Percentiles rank a stretch among this genome's conserved stretches.
Evolutionary conservation across 1,140 invertebrate genomes (phyloP).

Genomic region (Archivesica marissinica): DNA sequence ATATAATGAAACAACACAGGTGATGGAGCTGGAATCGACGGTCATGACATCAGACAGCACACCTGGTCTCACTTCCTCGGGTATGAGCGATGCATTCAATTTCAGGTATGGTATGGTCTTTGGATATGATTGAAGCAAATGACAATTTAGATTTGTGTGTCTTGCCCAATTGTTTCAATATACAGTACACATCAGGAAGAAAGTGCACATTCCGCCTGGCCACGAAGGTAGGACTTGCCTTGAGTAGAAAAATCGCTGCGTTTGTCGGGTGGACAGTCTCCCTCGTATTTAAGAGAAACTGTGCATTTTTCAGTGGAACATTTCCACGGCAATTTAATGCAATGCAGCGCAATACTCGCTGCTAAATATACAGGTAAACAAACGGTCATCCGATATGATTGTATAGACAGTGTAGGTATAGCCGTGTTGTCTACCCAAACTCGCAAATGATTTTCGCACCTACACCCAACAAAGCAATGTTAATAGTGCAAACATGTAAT

Average conservation of each 20-base stretch:
- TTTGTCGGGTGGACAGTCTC: neutral
- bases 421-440: too few relatives aligned
- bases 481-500: too few relatives aligned
- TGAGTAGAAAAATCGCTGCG: neutral
- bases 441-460: too few relatives aligned
- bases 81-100: constrained; percentile 24
- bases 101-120: constrained; percentile 1
- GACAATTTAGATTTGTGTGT: too few relatives aligned
- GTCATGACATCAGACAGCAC: neutral
- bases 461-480: too few relatives aligned
- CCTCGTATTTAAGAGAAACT: neutral
- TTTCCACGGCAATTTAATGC: too few relatives aligned
- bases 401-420: too few relatives aligned
- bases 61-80: neutral
- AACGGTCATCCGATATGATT: too few relatives aligned
- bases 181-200: neutral
- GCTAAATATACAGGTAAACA: too few relatives aligned
- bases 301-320: too few relatives aligned
- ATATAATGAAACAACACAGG: neutral
- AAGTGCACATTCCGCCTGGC: neutral
- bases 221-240: neutral
- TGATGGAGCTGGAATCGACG: neutral
- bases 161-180: neutral
- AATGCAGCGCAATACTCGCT: too few relatives aligned
- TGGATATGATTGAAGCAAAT: neutral